Base-by-base conservation (phyloP, 2,888 invertebrate species). In the Drepana falcataria region DNA sequence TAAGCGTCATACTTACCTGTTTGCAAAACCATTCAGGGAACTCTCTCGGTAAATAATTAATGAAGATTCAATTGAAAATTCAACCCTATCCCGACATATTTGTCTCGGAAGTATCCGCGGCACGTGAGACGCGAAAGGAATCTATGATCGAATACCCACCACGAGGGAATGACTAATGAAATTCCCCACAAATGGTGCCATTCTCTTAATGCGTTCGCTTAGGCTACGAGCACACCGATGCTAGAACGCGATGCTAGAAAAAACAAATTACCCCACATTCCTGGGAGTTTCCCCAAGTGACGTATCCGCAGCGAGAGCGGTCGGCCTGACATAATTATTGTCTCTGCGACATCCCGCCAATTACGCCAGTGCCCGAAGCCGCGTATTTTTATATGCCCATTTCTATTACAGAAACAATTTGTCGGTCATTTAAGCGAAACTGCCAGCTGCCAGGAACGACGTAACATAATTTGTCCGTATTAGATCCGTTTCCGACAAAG, bases 151-250 rank as follows among this genome's bases (percentile, higher is more conserved):
- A 77, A 75, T 71, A 70, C 75, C 71, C 71, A 66, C 71, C 73
- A 67, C 66, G 64, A 65, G 71, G 56, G 77, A 75, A 79, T 81
- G 72, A 77, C 77, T 81, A 81, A 81, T 81, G 81, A 81, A 81
- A 81, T 81, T 81, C 80, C 59, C 75, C 71, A 60, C 77, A 77
- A 80, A 81, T 76, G 75, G 73, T 68, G 61, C 71, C 68, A 72
- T 79, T 78, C 75, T 73, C 73, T 73, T 77, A 80, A 80, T 76
- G 76, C 73, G 73, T 66, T 68, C 64, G 61, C 65, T 71, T 70
- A 68, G 65, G 75, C 66, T 63, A 68, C 62, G 68, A 63, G 65
- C 68, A 71, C 71, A 71, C 65, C 54, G 55, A 48, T 57, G 60
- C 57, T 48, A 61, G 56, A 59, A 61, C 58, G 9, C 47, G 53